Evolutionary conservation across 1,140 invertebrate species (phyloP).

Genomic region (Pissodes strobi): DNA sequence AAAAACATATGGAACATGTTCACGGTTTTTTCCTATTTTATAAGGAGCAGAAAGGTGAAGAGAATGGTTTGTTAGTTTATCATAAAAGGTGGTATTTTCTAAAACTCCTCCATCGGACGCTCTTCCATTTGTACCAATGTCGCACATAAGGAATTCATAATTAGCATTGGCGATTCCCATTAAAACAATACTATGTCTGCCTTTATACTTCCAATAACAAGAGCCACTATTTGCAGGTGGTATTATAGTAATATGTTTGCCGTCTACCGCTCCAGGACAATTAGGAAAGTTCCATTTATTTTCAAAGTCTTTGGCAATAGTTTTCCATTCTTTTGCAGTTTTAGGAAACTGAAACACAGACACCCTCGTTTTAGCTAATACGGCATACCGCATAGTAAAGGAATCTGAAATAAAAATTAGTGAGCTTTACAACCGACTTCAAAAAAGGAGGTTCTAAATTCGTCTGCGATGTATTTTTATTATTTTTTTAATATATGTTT

Average conservation of each 20-base stretch:
- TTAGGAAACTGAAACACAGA: not conserved
- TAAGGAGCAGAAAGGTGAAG: no score
- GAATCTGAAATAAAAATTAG: no score
- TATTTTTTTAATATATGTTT: no score
- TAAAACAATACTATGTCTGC: constrained; percentile 50
- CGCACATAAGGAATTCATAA: constrained; percentile 54
- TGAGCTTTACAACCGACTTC: no score
- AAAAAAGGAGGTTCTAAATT: no score
- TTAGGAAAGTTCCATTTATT: constrained; percentile 54
- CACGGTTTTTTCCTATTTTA: constrained; percentile 16
- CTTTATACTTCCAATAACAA: constrained; percentile 57
- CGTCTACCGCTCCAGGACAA: constrained; percentile 51
- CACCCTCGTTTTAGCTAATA: no score
- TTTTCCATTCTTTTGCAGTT: constrained; percentile 29
- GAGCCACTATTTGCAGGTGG: constrained; percentile 31
- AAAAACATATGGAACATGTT: constrained; percentile 52
- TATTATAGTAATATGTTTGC: constrained; percentile 48
- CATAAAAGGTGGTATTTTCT: not conserved
- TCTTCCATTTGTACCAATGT: constrained; percentile 56
- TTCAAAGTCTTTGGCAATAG: constrained; percentile 44
- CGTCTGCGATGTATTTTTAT: no score
- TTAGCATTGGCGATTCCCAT: constrained; percentile 54
- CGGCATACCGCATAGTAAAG: no score
- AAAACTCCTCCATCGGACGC: constrained; percentile 47
- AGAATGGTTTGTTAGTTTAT: no score